Evolutionary conservation across 2,797 vertebrate species (phyloP).

Genomic region (Squalus acanthias): DNA sequence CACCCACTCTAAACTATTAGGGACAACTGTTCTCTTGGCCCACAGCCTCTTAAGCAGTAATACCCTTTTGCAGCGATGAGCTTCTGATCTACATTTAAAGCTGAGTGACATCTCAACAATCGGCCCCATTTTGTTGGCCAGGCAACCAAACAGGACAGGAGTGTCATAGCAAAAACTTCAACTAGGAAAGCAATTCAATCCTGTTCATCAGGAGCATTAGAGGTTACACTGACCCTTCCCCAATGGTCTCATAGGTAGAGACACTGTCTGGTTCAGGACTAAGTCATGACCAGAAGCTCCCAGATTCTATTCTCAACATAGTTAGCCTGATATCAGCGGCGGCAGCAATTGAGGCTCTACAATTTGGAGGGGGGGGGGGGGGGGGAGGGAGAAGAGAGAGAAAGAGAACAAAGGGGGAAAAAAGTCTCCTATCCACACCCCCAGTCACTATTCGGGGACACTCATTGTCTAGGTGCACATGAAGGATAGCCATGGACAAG

Average conservation of each 20-base stretch:
- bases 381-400: too few species aligned
- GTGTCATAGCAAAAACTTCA: not conserved
- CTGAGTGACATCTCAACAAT: not conserved
- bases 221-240: not conserved
- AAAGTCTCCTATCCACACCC: not conserved
- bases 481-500: not conserved
- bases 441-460: not conserved
- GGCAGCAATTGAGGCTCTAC: not conserved
- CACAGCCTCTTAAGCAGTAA: not conserved
- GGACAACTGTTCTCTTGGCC: not conserved
- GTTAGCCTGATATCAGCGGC: too few species aligned
- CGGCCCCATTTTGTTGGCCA: not conserved
- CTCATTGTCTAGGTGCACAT: not conserved
- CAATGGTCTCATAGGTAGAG: not conserved
- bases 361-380: too few species aligned
- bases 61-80: not conserved
- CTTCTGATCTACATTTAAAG: not conserved
- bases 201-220: not conserved
- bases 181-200: not conserved
- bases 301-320: not conserved
- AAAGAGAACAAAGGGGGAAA: not conserved
- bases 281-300: not conserved
- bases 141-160: not conserved
- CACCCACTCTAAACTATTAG: too few species aligned
- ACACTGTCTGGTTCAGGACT: not conserved